Evolutionary conservation across 2,113 vertebrate species (phyloP), one percentile per base, ranked within the genome.

Genomic region (Copsychus sechellarum): DNA sequence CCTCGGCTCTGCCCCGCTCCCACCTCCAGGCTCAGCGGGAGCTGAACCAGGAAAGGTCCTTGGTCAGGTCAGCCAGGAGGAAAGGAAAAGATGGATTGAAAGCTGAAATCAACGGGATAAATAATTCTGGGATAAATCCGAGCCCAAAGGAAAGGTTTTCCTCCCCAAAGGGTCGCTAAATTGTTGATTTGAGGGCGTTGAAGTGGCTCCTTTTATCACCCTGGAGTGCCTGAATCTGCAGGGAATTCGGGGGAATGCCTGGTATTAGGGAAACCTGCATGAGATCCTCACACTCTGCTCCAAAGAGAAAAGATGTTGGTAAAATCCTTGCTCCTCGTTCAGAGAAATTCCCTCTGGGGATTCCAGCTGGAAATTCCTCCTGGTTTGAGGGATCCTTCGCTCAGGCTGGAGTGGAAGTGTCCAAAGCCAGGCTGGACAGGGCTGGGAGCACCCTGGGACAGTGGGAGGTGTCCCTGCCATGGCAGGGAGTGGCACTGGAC

Each of bases 21-120:
- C 81, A 14, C n/a, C 76, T 83, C 50, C 36, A 5, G 34, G 5
- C 34, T 43, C 21, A 8, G 47, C 73, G 79, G 51, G 1, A 57
- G 40, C 64, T 95, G 83, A 96, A 94, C 74, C 92, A 87, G 96
- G 66, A 69, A 23, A 93, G 88, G 81, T 86, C 92, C 80, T 60
- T 34, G 9, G 14, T 26, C n/a, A n/a, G n/a, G 43, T 22, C 1
- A 1, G 31, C 47, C 77, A 14, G 25, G 54, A 71, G 40, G 57
- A 62, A 20, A 50, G 71, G 64, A 45, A 64, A 77, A 81, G 25
- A 2, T 2, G 8, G 43, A 15, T 4, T 12, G 11, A 15, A 50
- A 54, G 38, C 36, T 36, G 40, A 6, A 58, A 78, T 65, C 15
- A 3, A 0, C 4, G 5, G 31, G 69, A 23, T 43, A 9, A 71